Evolutionary conservation across 2,797 vertebrate genomes (phyloP).

Genomic region (Myoxocephalus aenaeus): DNA sequence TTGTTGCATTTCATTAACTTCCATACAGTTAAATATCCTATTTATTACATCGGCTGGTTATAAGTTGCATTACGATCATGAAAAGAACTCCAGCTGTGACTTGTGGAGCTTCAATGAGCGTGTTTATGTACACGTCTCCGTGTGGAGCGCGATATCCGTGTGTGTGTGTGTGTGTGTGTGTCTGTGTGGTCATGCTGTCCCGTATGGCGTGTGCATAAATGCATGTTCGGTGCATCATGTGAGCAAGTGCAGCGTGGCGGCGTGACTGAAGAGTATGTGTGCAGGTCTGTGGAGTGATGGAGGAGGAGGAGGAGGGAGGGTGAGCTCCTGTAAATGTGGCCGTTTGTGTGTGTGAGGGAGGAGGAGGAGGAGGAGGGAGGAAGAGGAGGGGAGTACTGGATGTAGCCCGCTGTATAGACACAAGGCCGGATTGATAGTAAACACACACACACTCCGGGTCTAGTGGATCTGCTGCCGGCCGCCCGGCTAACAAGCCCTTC

Average conservation of each 20-base stretch:
- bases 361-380: slow-evolving; percentile 5
- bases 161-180: no score
- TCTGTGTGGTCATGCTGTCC: slow-evolving; percentile 5
- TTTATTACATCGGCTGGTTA: neutral
- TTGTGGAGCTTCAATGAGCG: slow-evolving; percentile 13
- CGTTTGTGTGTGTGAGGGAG: slow-evolving; percentile 66
- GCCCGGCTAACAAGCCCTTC: slow-evolving; percentile 77
- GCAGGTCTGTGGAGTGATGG: slow-evolving; percentile 60
- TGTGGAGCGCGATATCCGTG: no score
- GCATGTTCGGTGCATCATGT: neutral
- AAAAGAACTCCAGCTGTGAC: neutral
- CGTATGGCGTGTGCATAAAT: neutral
- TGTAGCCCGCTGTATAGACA: slow-evolving; percentile 72
- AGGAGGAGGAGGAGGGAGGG: neutral
- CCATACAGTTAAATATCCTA: neutral
- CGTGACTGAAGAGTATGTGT: slow-evolving; percentile 50
- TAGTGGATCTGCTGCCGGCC: slow-evolving; percentile 73
- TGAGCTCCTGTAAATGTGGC: slow-evolving; percentile 75
- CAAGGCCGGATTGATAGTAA: slow-evolving; percentile 79
- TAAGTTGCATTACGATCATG: neutral
- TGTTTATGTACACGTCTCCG: neutral
- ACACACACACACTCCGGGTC: slow-evolving; percentile 77
- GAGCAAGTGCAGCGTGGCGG: slow-evolving; percentile 16
- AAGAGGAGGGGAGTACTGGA: slow-evolving; percentile 48
- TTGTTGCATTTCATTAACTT: neutral